Percentiles rank a stretch among this genome's conserved stretches.
Conservation (phyloP, 2,888 invertebrate species). For the Hyposoter didymator region DNA sequence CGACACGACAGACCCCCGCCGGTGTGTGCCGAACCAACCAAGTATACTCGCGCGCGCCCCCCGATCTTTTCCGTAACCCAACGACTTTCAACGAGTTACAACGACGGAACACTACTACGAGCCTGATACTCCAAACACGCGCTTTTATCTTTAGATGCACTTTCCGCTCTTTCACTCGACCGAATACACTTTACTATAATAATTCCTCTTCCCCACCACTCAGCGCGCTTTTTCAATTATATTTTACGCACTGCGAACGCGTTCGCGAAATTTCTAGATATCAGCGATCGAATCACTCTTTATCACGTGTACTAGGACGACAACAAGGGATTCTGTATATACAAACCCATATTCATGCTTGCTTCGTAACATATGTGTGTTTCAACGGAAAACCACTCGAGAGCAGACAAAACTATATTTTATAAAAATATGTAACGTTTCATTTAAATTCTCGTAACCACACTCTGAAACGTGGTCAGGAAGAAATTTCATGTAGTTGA, state of each 20-base stretch:
- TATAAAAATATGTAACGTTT: background rate
- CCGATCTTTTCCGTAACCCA: constrained; percentile 78
- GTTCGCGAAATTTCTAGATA: background rate
- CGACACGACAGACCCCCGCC: constrained; percentile 66
- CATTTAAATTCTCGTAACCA: background rate
- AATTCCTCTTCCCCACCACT: background rate
- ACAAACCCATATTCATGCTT: background rate
- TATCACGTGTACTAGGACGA: background rate
- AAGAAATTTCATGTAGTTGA: background rate
- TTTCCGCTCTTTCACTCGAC: background rate
- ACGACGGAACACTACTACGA: constrained; percentile 61
- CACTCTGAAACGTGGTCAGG: background rate
- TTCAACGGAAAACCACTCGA: background rate
- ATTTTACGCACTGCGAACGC: background rate
- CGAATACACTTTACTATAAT: background rate
- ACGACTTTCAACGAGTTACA: constrained; percentile 62
- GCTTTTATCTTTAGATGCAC: constrained; percentile 25
- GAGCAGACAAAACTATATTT: background rate
- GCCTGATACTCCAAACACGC: constrained; percentile 32
- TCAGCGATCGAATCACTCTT: background rate
- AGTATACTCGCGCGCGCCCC: constrained; percentile 79
- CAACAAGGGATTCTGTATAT: background rate
- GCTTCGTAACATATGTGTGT: background rate
- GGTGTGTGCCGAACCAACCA: constrained; percentile 61
- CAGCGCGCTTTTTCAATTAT: background rate